phyloP scores from a whole-genome alignment of 2,888 invertebrate genomes.

The Anarsia innoxiella region DNA sequence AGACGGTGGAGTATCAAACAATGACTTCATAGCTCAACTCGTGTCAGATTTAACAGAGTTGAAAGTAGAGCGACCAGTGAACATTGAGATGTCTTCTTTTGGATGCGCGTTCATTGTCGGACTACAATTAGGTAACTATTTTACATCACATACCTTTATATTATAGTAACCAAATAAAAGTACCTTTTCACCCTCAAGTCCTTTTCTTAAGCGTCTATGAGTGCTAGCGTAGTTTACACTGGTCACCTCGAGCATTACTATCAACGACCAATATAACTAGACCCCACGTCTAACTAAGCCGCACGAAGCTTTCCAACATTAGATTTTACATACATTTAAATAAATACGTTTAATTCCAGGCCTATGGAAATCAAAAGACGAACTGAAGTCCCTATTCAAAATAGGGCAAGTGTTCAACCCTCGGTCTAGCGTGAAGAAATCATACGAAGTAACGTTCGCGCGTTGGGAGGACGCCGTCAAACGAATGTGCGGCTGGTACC shows the following conservation, averaged over 20 bases:
- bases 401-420: constrained; percentile 79
- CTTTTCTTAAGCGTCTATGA: no score
- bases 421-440: constrained; percentile 41
- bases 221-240: no score
- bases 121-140: constrained; percentile 83
- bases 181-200: no score
- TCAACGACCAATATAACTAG: no score
- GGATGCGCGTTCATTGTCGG: constrained; percentile 94
- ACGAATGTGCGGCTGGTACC: constrained; percentile 75
- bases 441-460: constrained; percentile 46
- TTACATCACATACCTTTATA: no score
- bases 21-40: constrained; percentile 92
- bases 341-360: constrained; percentile 71
- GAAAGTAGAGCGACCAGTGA: constrained; percentile 82
- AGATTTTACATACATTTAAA: no score
- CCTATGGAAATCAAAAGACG: constrained; percentile 82
- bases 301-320: no score
- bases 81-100: constrained; percentile 87
- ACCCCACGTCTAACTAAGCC: no score
- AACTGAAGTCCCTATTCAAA: constrained; percentile 76
- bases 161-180: no score
- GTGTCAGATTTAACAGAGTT: constrained; percentile 88
- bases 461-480: constrained; percentile 77
- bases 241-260: no score
- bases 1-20: constrained; percentile 97